Base-by-base conservation (phyloP, 2,888 invertebrate species). In the Branchellion lobata region DNA sequence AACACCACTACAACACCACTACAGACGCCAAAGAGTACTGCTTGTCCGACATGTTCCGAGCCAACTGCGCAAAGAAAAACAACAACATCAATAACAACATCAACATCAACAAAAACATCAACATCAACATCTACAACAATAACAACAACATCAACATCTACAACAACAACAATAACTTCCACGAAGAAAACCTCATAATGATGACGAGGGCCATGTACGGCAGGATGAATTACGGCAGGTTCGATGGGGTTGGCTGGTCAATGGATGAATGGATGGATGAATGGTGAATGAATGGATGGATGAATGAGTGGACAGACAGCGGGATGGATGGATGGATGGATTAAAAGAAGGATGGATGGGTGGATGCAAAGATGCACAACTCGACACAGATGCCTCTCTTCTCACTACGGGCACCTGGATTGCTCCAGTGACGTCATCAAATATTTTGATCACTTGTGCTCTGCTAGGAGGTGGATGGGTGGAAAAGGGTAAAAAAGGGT, bases 391-490 rank as follows among this genome's bases (percentile, higher is more conserved):
- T 80, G 80, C 51, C 72, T 80, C 24, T 73, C 74, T 40, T 57
- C 65, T n/a, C 72, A 73, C 79, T 80, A 72, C 53, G 80, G 79
- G 31, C 71, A 79, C 40, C 47, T 80, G 33, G 80, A 78, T 36
- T 80, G 80, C 69, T 78, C 74, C 34, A 47, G 36, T 27, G 53
- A 80, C 75, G 79, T 80, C 40, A 27, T 80, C 47, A 34, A 57
- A 1, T 61, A 80, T 34, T 61, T 82, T 74, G 82, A 81, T 61
- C 74, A 72, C 40, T 65, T 36, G 71, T 82, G 82, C 47, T 82
- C 82, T 18, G 80, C 80, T 18, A 36, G 77, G 29, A 75, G n/a
- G 61, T 57, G 21, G n/a, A 24, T 57, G 61, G 21, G 61, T 5
- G 21, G 61, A n/a, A 5, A 57, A 24, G 61, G 61, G 21, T 8